Evolutionary conservation across 1,140 invertebrate genomes (phyloP), one percentile per base, ranked within the genome.

Genomic region (Caerostris darwini): DNA sequence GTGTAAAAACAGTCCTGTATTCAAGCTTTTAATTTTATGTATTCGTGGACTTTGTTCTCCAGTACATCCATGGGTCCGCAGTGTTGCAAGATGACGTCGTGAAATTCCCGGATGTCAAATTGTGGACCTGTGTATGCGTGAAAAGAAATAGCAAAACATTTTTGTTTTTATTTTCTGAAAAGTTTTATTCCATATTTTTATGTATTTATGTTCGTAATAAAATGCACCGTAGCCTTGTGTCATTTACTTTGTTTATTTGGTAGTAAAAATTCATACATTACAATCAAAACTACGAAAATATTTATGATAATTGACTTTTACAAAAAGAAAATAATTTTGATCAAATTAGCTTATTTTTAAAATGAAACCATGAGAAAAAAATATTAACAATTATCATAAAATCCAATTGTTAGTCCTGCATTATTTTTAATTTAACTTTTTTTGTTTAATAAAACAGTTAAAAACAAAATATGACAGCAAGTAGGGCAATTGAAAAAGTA

Each of bases 151-250:
- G 7, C 7, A 90, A 71, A 57, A 17, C 7, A 71, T 69, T 64
- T 77, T n/a, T n/a, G n/a, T n/a, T n/a, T 91, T 85, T 92, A 85
- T 92, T 92, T 67, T 85, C 59, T 64, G 54, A 92, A 58, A 19
- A 56, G n/a, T 12, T 53, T 19, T 54, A 71, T 82, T 82, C 34
- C 89, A 92, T 85, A 92, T 83, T 92, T 92, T 19, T 92, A 90
- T 81, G 59, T 69, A 85, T 85, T 92, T 85, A 85, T 92, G 82
- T 92, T 92, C 82, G 67, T 92, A 92, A 92, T 92, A 92, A 92
- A 92, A 92, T 92, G 90, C 90, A 92, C 90, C 85, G 90, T 83
- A 92, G 90, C 10, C 69, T 81, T 81, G 89, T 85, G 58, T 92
- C 90, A 53, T 83, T 82, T 53, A 7, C 12, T 90, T 69, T 7